Evolutionary conservation across 2,113 vertebrate genomes (phyloP).

Genomic region (Ctenodactylus gundi): DNA sequence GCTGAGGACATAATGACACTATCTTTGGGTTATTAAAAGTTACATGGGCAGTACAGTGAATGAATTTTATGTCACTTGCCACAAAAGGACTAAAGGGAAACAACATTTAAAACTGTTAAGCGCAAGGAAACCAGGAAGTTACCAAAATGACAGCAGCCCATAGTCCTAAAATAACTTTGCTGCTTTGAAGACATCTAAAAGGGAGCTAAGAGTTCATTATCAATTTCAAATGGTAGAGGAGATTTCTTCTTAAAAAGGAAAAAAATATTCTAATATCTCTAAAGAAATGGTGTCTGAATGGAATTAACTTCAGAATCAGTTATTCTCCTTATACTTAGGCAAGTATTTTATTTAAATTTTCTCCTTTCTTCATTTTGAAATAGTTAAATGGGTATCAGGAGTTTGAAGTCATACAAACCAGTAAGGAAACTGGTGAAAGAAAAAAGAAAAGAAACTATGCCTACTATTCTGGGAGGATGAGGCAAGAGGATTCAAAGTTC

Average conservation of each 20-base stretch:
- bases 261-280: not conserved
- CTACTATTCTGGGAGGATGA: no score
- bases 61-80: not conserved
- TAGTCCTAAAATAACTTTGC: conserved; percentile 3
- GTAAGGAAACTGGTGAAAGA: not conserved
- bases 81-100: not conserved
- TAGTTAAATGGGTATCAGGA: not conserved
- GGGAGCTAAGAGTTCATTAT: not conserved
- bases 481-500: no score
- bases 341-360: not conserved
- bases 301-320: not conserved
- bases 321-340: not conserved
- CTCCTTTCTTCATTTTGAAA: not conserved
- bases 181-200: conserved; percentile 2
- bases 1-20: not conserved
- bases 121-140: not conserved
- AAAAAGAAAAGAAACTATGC: no score
- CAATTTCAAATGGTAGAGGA: not conserved
- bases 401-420: not conserved
- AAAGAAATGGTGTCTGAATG: not conserved
- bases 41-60: not conserved
- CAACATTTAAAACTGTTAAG: not conserved
- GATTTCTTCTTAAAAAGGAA: conserved; percentile 1
- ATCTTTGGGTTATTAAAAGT: not conserved
- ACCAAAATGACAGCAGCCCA: not conserved